Evolutionary conservation across 2,113 vertebrate genomes (phyloP).

Genomic region (Dasypus novemcinctus): DNA sequence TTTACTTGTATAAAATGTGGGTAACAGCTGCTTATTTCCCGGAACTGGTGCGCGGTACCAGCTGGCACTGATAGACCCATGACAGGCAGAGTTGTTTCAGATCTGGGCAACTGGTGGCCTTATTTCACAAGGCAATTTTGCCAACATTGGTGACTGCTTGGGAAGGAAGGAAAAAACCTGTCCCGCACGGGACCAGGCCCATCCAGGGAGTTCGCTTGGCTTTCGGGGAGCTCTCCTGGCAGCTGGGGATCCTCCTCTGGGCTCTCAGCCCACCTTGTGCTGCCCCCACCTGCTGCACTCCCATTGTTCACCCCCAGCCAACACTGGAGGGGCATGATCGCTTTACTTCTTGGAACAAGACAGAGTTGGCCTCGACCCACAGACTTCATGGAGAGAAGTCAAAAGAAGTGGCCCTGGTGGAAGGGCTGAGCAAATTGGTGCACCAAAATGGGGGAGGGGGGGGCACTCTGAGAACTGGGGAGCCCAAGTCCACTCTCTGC

Average conservation of each 20-base stretch:
- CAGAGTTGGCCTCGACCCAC: not conserved
- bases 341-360: not conserved
- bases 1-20: not conserved
- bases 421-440: too few species aligned
- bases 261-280: not conserved
- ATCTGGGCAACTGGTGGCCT: not conserved
- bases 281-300: not conserved
- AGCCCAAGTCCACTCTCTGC: not conserved
- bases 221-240: not conserved
- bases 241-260: not conserved
- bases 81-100: not conserved
- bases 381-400: too few species aligned
- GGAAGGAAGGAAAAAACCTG: not conserved
- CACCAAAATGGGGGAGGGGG: too few species aligned
- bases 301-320: not conserved
- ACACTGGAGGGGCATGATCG: not conserved
- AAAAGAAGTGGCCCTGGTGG: not conserved
- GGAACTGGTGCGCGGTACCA: not conserved
- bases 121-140: rapidly evolving
- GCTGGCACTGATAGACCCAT: not conserved
- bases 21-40: not conserved
- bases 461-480: not conserved
- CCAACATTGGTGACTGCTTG: not conserved
- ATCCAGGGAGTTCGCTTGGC: not conserved
- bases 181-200: not conserved